phyloP scores from a whole-genome alignment of 1,140 invertebrate genomes.

The Heliconius hewitsoni region DNA sequence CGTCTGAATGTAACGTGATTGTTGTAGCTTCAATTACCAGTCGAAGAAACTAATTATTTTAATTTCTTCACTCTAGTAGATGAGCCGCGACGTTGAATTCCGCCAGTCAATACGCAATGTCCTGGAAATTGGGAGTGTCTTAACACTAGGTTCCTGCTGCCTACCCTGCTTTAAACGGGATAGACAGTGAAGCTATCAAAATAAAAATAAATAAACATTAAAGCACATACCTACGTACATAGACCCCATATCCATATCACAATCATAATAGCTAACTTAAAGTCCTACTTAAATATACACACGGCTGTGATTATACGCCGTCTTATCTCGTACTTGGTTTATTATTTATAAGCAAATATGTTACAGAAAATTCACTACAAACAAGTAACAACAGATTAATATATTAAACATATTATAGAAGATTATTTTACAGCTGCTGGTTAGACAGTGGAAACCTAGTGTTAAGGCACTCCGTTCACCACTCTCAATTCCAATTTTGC shows the following conservation, averaged over 20 bases:
- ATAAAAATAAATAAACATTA: not conserved
- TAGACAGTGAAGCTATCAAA: not conserved
- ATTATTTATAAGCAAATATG: slow-evolving; percentile 3
- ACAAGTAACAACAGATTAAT: not conserved
- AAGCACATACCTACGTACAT: not conserved
- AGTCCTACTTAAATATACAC: not conserved
- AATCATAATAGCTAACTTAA: not conserved
- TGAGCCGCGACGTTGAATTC: not conserved
- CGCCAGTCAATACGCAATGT: not conserved
- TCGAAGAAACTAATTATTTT: too few relatives aligned
- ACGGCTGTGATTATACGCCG: not conserved
- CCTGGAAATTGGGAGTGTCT: too few relatives aligned
- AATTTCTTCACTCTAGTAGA: too few relatives aligned
- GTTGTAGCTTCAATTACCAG: too few relatives aligned
- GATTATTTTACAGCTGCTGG: too few relatives aligned
- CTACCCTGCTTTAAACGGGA: not conserved
- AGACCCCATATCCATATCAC: not conserved
- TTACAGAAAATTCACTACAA: not conserved
- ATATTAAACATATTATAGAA: too few relatives aligned
- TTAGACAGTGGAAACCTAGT: too few relatives aligned
- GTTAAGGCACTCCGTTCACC: too few relatives aligned
- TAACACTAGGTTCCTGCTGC: too few relatives aligned
- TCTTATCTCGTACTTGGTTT: not conserved
- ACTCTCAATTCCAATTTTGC: too few relatives aligned
- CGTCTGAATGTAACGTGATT: too few relatives aligned